These are phyloP conservation scores for Synanceia verrucosa DNA, from an alignment of 2,797 vertebrate species.

Conservation along the genomic window DNA sequence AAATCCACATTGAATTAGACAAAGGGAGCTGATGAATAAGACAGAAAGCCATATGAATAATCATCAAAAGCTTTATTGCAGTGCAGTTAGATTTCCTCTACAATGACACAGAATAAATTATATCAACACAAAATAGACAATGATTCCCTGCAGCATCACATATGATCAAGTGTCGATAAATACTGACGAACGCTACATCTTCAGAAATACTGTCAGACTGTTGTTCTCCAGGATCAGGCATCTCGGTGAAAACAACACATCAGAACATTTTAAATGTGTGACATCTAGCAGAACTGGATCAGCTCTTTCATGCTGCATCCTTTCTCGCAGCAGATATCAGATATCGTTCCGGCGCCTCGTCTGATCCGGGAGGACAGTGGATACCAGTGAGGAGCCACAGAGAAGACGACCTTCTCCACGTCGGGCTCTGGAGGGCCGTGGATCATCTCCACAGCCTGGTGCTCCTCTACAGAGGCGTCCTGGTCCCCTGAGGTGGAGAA, in stretches of 20 bases:
- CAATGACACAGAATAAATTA: constrained; percentile 19
- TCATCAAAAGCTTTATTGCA: constrained; percentile 51
- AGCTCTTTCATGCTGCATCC: constrained; percentile 84
- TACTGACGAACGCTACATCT: background rate
- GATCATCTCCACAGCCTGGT: constrained; percentile 1
- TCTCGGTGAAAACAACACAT: background rate
- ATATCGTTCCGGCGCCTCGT: constrained; percentile 62
- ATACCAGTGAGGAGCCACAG: constrained; percentile 46
- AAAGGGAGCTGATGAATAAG: background rate
- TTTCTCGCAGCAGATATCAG: constrained; percentile 83
- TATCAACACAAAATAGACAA: constrained; percentile 5
- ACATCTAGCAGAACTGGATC: constrained; percentile 80
- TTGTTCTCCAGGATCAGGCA: background rate
- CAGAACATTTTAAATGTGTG: background rate
- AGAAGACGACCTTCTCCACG: background rate
- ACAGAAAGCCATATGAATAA: background rate
- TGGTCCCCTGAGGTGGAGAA: constrained; percentile 35
- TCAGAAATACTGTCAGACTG: background rate
- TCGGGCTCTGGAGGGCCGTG: constrained; percentile 5
- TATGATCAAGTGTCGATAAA: background rate
- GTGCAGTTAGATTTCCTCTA: background rate
- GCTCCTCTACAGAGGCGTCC: constrained; percentile 19
- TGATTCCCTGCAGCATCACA: background rate
- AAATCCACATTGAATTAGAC: background rate
- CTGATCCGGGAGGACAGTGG: constrained; percentile 53